Evolutionary conservation across 2,888 invertebrate genomes (phyloP), one percentile per base, ranked within the genome.

Genomic region (Sinohyriopsis cumingii): DNA sequence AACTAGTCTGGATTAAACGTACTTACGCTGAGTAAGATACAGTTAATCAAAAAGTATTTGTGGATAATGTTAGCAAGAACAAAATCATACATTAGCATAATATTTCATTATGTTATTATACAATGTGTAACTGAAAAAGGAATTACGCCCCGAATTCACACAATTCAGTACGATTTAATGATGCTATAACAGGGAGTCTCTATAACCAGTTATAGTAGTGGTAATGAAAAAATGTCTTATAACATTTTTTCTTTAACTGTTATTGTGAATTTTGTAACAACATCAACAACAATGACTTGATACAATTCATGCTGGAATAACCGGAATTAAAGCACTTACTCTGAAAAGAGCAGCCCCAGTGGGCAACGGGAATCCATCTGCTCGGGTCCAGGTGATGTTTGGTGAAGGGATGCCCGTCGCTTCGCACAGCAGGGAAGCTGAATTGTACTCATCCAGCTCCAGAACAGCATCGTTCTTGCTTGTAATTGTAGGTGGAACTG

Each of bases 311-410:
- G 24, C 9, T 0, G 18, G 9, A 59, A 28, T n/a, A 24, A 22
- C 61, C 7, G 1, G 25, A 25, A 20, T 24, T 24, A 61, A 22
- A 61, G 61, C 20, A 24, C 71, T 57, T 72, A 81, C 79, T 70
- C 78, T 73, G 19, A 67, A 68, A n/a, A 76, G 73, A 19, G 77
- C 80, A 20, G 68, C 71, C 18, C 81, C 81, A 45, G 75, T 76
- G 12, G 87, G 88, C 7, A 89, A 73, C 12, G 80, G 64, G 0
- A 72, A 65, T 18, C 89, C 88, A 72, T 88, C 89, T 19, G 88
- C 86, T 65, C 89, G 76, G 25, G 86, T 84, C 89, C 89, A 90
- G 3, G 89, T 89, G 55, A 90, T 87, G 74, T 88, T 88, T 5
- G 90, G 89, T 19, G 66, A 69, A 0, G 90, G 90, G 62, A 84